Conservation (phyloP, 2,888 invertebrate species). For the Drosophila subsilvestris region DNA sequence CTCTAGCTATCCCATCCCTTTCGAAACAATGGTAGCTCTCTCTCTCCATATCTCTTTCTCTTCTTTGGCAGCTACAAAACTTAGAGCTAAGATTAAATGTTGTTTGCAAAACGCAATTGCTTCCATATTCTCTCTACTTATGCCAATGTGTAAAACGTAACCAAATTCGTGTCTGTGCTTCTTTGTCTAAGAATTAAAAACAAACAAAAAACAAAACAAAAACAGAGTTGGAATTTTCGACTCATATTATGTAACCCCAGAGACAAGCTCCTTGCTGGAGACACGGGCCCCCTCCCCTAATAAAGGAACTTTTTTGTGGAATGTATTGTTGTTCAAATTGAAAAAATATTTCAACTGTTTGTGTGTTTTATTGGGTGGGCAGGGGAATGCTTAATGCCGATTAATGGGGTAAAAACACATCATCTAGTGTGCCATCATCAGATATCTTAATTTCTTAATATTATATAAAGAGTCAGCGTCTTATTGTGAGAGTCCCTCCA, state of each 20-base stretch:
- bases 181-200: background rate
- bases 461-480: no score
- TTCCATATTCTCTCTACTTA: background rate
- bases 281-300: constrained; percentile 9
- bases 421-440: no score
- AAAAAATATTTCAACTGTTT: background rate
- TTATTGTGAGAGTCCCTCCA: no score
- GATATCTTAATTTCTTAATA: no score
- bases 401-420: no score
- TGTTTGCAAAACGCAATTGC: background rate
- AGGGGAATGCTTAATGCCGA: no score
- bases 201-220: background rate
- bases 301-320: constrained; percentile 58
- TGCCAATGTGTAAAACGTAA: background rate
- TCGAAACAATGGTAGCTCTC: background rate
- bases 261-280: background rate
- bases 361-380: background rate
- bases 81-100: background rate
- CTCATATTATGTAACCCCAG: no score
- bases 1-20: background rate
- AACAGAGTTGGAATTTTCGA: background rate
- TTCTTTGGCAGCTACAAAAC: background rate
- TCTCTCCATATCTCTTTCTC: background rate
- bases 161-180: background rate
- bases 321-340: constrained; percentile 65